Conservation (phyloP, 2,888 invertebrate genomes). For the Dioctria rufipes region DNA sequence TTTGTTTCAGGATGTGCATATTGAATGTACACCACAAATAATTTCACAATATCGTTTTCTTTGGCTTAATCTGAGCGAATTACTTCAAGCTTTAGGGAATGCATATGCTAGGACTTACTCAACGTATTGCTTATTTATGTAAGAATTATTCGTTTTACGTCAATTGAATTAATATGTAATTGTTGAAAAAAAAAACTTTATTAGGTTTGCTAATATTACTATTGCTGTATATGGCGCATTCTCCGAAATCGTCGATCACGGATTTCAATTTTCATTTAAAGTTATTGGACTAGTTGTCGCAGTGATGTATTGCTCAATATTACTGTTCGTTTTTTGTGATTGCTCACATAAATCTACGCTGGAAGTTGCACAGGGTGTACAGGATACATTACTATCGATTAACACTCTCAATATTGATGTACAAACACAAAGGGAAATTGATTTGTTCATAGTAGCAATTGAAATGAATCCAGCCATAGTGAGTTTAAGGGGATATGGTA, state of each 20-base stretch:
- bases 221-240: constrained; percentile 79
- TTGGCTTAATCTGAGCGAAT: constrained; percentile 79
- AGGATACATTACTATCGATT: constrained; percentile 75
- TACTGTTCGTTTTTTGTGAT: constrained; percentile 78
- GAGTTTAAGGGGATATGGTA: constrained; percentile 77
- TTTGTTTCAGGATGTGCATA: constrained; percentile 73
- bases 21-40: constrained; percentile 74
- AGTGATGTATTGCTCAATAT: constrained; percentile 75
- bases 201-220: constrained; percentile 78
- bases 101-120: constrained; percentile 80
- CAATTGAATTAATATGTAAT: too few relatives aligned
- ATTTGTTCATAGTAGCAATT: constrained; percentile 79
- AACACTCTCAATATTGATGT: constrained; percentile 75
- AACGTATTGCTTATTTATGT: constrained; percentile 78
- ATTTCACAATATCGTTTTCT: constrained; percentile 76
- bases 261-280: constrained; percentile 78
- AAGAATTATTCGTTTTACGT: constrained; percentile 61
- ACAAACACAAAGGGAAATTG: constrained; percentile 78
- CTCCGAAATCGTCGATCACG: constrained; percentile 79
- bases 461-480: constrained; percentile 81
- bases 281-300: constrained; percentile 79
- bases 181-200: background rate
- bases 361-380: constrained; percentile 78
- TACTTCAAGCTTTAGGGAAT: constrained; percentile 78
- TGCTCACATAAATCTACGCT: constrained; percentile 79